Percentiles rank a stretch among this genome's conserved stretches.
These are phyloP conservation scores for Meloidogyne floridensis DNA, from an alignment of 1,140 invertebrate species.

Conservation along the genomic window DNA sequence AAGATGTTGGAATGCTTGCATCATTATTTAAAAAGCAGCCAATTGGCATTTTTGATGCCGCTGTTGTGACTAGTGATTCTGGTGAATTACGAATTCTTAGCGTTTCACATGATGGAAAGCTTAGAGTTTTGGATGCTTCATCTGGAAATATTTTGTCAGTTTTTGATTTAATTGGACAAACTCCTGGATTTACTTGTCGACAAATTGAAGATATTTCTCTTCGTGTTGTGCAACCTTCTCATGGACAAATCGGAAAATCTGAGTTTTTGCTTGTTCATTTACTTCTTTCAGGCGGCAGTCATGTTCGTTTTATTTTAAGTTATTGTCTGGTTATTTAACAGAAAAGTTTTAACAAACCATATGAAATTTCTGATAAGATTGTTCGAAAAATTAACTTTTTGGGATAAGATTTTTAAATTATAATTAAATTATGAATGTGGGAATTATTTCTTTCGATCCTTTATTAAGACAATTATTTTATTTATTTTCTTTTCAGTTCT, in stretches of 20 bases:
- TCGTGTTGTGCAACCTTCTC: background rate
- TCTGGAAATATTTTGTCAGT: background rate
- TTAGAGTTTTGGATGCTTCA: background rate
- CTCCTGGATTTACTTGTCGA: background rate
- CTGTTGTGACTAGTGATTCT: background rate
- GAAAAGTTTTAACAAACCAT: background rate
- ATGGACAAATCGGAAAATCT: background rate
- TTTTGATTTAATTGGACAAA: constrained; percentile 12
- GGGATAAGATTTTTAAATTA: too few relatives aligned
- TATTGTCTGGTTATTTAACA: too few relatives aligned
- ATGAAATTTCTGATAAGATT: too few relatives aligned
- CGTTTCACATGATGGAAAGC: constrained; percentile 24
- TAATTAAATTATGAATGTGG: too few relatives aligned
- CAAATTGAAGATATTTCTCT: constrained; percentile 8
- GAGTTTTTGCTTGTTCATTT: constrained; percentile 16
- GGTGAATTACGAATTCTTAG: constrained; percentile 22
- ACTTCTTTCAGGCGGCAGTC: background rate
- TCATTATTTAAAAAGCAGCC: constrained; percentile 21
- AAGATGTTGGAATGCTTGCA: constrained; percentile 11
- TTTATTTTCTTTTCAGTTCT: constrained; percentile 20
- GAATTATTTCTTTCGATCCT: too few relatives aligned
- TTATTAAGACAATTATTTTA: background rate
- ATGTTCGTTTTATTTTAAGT: background rate
- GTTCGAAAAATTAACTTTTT: too few relatives aligned
- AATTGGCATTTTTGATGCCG: constrained; percentile 10